A percentile compares a stretch with the other conserved stretches of the same genome.
Evolutionary conservation across 2,888 invertebrate species (phyloP).

Genomic region (Platycheirus albimanus): DNA sequence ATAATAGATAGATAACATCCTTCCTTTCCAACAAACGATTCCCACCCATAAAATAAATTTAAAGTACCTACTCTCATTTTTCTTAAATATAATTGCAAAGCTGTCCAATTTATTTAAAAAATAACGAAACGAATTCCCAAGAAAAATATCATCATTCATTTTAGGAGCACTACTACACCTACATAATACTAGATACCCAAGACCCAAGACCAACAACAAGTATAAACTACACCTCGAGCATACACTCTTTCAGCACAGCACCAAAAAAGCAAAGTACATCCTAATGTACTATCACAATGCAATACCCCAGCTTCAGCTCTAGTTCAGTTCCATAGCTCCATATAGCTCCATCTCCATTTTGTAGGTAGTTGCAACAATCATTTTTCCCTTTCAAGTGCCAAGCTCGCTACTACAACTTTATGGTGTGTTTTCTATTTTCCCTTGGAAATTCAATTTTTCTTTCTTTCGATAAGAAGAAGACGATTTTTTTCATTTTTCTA

Average conservation of each 20-base stretch:
- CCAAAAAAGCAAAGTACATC: constrained; percentile 4
- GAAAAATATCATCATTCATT: constrained; percentile 70
- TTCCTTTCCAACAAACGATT: not conserved
- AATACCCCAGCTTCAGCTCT: constrained; percentile 1
- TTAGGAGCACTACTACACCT: constrained; percentile 20
- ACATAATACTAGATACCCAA: too few relatives aligned
- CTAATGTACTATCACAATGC: constrained; percentile 40
- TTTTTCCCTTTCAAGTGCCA: constrained; percentile 39
- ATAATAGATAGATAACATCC: not conserved
- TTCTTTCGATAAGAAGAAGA: constrained; percentile 19
- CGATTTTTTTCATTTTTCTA: constrained; percentile 15
- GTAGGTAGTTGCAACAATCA: constrained; percentile 27
- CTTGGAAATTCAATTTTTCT: constrained; percentile 53
- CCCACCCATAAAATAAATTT: constrained; percentile 1
- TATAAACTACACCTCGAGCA: constrained; percentile 16
- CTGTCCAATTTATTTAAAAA: constrained; percentile 72
- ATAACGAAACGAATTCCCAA: constrained; percentile 52
- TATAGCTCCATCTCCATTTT: constrained; percentile 10
- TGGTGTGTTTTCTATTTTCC: constrained; percentile 33
- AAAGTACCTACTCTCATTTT: constrained; percentile 48
- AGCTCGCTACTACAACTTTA: not conserved
- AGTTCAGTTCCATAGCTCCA: too few relatives aligned
- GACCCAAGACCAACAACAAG: not conserved
- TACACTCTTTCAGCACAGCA: not conserved
- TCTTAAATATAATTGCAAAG: constrained; percentile 63